A percentile compares a stretch with the other conserved stretches of the same genome.
Evolutionary conservation across 2,113 vertebrate genomes (phyloP).

Genomic region (Antechinus stuartii): DNA sequence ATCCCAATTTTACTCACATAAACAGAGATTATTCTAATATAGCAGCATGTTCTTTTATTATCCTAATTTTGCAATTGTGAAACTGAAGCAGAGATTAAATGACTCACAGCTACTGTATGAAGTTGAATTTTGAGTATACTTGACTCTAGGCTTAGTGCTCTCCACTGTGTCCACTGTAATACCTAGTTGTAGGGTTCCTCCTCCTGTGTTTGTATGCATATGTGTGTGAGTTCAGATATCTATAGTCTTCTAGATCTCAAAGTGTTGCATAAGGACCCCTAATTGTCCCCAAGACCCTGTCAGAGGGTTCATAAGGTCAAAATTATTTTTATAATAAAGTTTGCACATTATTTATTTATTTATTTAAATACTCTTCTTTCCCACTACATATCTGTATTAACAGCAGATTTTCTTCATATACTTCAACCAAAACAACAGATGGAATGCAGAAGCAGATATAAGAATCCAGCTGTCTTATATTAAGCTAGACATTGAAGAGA

Average conservation of each 20-base stretch:
- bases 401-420: not conserved
- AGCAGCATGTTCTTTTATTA: not conserved
- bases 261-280: not conserved
- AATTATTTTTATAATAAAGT: not conserved
- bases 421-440: conserved; percentile 2
- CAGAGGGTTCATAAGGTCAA: not conserved
- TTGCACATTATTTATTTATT: not conserved
- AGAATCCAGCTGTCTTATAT: not conserved
- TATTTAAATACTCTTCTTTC: not conserved
- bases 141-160: not conserved
- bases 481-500: not conserved
- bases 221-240: not conserved
- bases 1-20: not conserved
- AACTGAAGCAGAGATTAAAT: not conserved
- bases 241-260: not conserved
- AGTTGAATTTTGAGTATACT: not conserved
- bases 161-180: not conserved
- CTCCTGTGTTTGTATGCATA: not conserved
- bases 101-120: not conserved
- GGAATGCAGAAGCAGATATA: not conserved
- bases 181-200: not conserved
- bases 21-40: not conserved
- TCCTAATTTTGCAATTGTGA: not conserved
- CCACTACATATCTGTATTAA: not conserved
- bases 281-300: not conserved